Evolutionary conservation across 1,140 invertebrate genomes (phyloP), one percentile per base, ranked within the genome.

Genomic region (Lethrus apterus): DNA sequence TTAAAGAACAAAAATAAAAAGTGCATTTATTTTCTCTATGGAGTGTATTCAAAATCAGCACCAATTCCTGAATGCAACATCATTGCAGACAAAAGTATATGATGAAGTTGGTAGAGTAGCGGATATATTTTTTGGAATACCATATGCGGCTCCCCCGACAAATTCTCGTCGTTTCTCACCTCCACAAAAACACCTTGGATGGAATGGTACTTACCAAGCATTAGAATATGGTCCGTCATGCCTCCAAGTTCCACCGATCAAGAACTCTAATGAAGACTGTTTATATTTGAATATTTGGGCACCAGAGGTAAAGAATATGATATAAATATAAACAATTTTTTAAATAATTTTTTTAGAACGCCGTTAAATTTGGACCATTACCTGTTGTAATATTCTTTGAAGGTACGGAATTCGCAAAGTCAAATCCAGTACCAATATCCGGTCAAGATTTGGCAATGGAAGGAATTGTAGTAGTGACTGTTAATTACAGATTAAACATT

Each of bases 361-460:
- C 44, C 4, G 11, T n/a, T 3, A 43, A 36, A 9, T 52, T 53
- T 46, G 48, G 49, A 2, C 52, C 48, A n/a, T 23, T 50, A 8
- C 55, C 60, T 0, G 60, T 63, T 0, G 47, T 63, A 2, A 46
- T 61, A 14, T 56, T 60, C 23, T 56, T 63, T 29, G 60, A 60
- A 41, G 60, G 60, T 1, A 29, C 48, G 10, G 56, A 61, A 30
- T 63, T 60, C 36, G 38, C 49, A 3, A 41, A 48, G 35, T 52
- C 42, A 14, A 59, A 48, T 31, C 30, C 36, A 7, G 64, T 71
- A 38, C 66, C 71, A 15, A 68, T 73, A 15, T 75, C 78, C 1
- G 81, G 76, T 2, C 71, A 83, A 59, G 80, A 84, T 55, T 58
- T 83, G 20, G 78, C 81, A 0, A 67, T 74, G 4, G 80, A 82